A percentile compares a stretch with the other conserved stretches of the same genome.
phyloP scores from a whole-genome alignment of 2,113 vertebrate species.

The Emydocephalus ijimae region DNA sequence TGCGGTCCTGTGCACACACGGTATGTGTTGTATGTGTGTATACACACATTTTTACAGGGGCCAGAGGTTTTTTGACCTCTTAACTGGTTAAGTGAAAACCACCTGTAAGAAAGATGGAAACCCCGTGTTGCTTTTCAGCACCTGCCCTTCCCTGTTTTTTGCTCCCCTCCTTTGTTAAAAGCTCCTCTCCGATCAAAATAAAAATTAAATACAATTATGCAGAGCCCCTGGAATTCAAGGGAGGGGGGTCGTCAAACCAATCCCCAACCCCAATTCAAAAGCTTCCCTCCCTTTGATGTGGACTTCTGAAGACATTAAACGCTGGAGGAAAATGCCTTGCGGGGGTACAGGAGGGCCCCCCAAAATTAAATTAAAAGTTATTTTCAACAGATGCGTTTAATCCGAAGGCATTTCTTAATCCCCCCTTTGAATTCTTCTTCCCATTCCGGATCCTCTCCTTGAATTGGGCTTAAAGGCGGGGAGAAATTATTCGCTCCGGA shows the following conservation, averaged over 20 bases:
- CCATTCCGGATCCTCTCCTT: background rate
- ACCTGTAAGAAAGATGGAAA: background rate
- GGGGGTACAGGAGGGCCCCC: background rate
- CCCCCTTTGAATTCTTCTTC: background rate
- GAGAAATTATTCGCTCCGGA: background rate
- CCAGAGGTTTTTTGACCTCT: too few species aligned
- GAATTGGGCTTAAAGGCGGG: background rate
- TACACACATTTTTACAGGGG: too few species aligned
- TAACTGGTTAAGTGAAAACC: too few species aligned
- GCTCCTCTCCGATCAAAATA: too few species aligned
- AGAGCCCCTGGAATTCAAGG: background rate
- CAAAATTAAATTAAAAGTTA: background rate
- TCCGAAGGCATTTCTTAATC: background rate
- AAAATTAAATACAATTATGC: background rate
- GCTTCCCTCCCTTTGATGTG: background rate
- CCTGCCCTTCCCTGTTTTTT: background rate
- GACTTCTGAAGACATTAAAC: background rate
- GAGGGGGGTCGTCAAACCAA: background rate
- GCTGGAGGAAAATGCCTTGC: background rate
- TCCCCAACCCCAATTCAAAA: background rate
- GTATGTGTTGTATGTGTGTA: too few species aligned
- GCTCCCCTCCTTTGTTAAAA: too few species aligned
- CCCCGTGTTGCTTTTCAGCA: background rate
- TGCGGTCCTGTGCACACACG: too few species aligned
- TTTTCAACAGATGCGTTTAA: background rate